Percentiles rank a stretch among this genome's conserved stretches.
These are phyloP conservation scores for Genyomyrus donnyi DNA, from an alignment of 2,113 vertebrate species.

Conservation along the genomic window DNA sequence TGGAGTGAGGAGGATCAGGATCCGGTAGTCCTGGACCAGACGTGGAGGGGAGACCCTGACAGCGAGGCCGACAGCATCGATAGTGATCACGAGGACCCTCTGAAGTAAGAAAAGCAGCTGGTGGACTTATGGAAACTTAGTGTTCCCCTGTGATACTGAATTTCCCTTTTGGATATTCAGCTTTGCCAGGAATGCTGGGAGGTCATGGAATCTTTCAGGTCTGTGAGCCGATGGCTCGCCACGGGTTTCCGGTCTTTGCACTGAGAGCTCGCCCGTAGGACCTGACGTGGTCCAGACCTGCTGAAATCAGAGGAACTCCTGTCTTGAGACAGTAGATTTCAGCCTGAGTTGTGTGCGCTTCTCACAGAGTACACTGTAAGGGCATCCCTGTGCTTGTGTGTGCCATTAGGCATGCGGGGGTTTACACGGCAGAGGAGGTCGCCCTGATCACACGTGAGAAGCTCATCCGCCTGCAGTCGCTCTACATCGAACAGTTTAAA, in stretches of 20 bases:
- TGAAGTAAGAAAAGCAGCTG: constrained; percentile 69
- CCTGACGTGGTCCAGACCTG: background rate
- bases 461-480: constrained; percentile 88
- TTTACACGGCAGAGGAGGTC: constrained; percentile 95
- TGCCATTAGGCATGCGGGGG: constrained; percentile 77
- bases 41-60: constrained; percentile 93
- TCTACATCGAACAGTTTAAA: constrained; percentile 98
- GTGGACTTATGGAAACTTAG: background rate
- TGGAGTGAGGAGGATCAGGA: constrained; percentile 88
- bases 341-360: background rate
- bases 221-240: background rate
- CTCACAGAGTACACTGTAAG: background rate
- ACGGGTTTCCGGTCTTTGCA: background rate
- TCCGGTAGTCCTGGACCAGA: constrained; percentile 83
- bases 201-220: background rate
- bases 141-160: background rate
- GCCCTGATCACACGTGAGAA: constrained; percentile 92
- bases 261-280: background rate
- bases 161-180: background rate
- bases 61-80: constrained; percentile 94
- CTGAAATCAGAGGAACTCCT: background rate
- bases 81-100: constrained; percentile 92
- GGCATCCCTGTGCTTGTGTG: background rate
- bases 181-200: background rate
- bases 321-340: background rate